These are phyloP conservation scores for Poeciliopsis occidentalis DNA, from an alignment of 2,113 vertebrate genomes.

Conservation along the genomic window DNA sequence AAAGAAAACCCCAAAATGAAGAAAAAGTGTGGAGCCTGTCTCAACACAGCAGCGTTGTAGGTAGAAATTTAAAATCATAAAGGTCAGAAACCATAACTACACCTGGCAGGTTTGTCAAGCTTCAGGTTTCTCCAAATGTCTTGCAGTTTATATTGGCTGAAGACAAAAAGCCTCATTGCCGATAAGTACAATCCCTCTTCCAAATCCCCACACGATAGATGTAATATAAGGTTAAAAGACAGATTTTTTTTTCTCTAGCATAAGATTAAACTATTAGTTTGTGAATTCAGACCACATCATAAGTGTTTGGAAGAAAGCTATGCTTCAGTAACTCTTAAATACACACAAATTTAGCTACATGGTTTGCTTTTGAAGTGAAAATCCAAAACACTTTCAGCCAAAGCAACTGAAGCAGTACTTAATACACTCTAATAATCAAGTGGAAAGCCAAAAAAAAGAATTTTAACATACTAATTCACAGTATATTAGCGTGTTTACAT, in stretches of 20 bases:
- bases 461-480: too few relatives aligned
- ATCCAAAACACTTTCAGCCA: too few relatives aligned
- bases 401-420: too few relatives aligned
- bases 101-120: conserved; percentile 7
- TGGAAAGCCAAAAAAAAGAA: too few relatives aligned
- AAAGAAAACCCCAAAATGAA: conserved; percentile 37
- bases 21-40: conserved; percentile 33
- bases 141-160: neutral
- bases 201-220: neutral
- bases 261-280: neutral
- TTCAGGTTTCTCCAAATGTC: conserved; percentile 25
- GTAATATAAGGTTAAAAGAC: neutral
- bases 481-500: too few relatives aligned
- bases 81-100: conserved; percentile 2
- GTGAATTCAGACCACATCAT: neutral
- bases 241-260: neutral
- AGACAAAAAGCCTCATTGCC: neutral
- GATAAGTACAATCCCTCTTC: neutral
- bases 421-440: too few relatives aligned
- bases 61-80: conserved; percentile 31
- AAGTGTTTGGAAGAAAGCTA: too few relatives aligned
- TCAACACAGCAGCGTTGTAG: conserved; percentile 16
- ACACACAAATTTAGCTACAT: too few relatives aligned
- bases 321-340: too few relatives aligned
- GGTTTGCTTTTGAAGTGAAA: too few relatives aligned